Percentiles rank a stretch among this genome's conserved stretches.
Conservation (phyloP, 2,113 vertebrate species). For the Verasper variegatus region DNA sequence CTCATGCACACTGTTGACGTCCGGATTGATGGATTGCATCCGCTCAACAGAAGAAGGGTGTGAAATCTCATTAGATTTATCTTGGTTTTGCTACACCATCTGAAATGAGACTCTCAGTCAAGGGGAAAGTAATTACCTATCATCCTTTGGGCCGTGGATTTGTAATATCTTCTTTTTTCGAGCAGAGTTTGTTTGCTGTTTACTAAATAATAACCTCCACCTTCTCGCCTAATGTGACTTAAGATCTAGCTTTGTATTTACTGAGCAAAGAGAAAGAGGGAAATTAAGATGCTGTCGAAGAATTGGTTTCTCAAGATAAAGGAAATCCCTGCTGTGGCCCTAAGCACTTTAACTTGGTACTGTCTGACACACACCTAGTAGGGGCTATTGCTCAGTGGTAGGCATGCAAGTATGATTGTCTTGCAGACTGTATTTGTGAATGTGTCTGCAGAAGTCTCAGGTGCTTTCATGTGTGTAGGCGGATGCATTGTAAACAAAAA, state of each 20-base stretch:
- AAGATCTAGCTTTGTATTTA: conserved; percentile 37
- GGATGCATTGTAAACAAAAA: background rate
- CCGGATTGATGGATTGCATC: conserved; percentile 81
- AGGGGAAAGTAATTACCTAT: conserved; percentile 79
- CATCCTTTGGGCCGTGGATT: conserved; percentile 72
- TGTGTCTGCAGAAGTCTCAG: background rate
- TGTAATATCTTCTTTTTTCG: conserved; percentile 68
- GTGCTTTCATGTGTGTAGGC: conserved; percentile 1
- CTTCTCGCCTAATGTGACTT: conserved; percentile 53
- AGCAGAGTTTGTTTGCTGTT: conserved; percentile 68
- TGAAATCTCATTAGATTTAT: conserved; percentile 85
- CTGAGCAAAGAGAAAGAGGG: conserved; percentile 17
- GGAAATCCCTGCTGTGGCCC: conserved; percentile 21
- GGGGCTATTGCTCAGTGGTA: background rate
- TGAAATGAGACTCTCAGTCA: conserved; percentile 78
- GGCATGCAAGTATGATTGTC: background rate
- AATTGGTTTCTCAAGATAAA: conserved; percentile 36
- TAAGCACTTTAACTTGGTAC: conserved; percentile 9
- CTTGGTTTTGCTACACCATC: conserved; percentile 72
- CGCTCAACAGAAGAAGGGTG: conserved; percentile 69
- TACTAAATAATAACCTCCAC: conserved; percentile 59
- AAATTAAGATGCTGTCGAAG: conserved; percentile 26
- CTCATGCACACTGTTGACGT: conserved; percentile 45
- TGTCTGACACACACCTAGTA: conserved; percentile 7
- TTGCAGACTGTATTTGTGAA: background rate